Conservation (phyloP, 2,888 invertebrate genomes). For the Apomyelois bistriatella region DNA sequence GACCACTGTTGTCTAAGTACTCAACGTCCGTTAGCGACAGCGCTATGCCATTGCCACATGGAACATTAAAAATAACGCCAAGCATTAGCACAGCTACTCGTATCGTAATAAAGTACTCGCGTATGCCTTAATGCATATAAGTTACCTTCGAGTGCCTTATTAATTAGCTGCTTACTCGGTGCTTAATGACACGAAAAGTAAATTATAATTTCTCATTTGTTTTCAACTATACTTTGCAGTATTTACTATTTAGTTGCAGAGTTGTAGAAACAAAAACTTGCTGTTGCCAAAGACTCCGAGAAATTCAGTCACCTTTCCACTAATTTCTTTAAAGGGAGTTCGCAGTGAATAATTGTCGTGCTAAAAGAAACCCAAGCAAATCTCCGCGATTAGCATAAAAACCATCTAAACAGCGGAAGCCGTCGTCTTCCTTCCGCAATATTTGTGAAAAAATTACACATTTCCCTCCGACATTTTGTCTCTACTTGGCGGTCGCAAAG, state of each 20-base stretch:
- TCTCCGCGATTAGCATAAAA: constrained; percentile 76
- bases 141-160: background rate
- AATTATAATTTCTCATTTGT: background rate
- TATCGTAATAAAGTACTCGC: background rate
- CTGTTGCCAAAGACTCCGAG: background rate
- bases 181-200: background rate
- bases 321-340: constrained; percentile 59
- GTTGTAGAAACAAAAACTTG: background rate
- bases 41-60: background rate
- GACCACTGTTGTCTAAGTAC: too few relatives aligned
- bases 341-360: constrained; percentile 67
- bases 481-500: constrained; percentile 43
- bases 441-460: constrained; percentile 76
- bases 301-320: constrained; percentile 29
- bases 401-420: constrained; percentile 75
- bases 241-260: background rate
- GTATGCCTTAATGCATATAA: background rate
- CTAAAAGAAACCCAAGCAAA: constrained; percentile 72
- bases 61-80: constrained; percentile 42
- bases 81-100: constrained; percentile 27
- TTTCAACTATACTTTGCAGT: background rate
- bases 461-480: constrained; percentile 73
- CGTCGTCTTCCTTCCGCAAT: constrained; percentile 74
- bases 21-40: background rate
- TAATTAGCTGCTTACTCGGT: background rate